phyloP scores from a whole-genome alignment of 37 sponge, comb jelly and placozoan genomes.

The Eunapius fragilis region DNA sequence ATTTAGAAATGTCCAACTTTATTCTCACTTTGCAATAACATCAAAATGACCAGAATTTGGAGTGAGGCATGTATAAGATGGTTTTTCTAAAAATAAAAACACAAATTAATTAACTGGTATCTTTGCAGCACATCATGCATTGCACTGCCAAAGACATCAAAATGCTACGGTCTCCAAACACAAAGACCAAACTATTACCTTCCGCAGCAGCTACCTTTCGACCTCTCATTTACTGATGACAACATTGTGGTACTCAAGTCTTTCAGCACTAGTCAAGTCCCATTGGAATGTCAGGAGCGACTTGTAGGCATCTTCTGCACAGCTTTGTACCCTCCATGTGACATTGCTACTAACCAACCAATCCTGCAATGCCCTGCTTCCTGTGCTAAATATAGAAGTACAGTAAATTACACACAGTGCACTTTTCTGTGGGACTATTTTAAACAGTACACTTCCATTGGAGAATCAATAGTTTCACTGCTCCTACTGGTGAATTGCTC shows the following conservation, averaged over 20 bases:
- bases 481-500: neutral
- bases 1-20: no score
- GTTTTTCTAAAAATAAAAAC: no score
- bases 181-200: neutral
- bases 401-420: neutral
- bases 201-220: neutral
- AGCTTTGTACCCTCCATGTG: neutral
- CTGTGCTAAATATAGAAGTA: neutral
- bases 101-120: neutral
- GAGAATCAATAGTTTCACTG: neutral
- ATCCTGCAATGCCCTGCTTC: neutral
- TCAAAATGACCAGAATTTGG: no score
- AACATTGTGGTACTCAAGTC: neutral
- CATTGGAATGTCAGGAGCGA: neutral
- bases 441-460: neutral
- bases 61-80: no score
- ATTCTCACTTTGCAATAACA: no score
- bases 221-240: neutral
- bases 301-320: neutral
- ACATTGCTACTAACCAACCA: neutral
- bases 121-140: neutral
- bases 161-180: neutral
- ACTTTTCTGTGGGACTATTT: neutral
- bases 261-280: neutral
- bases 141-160: neutral